Evolutionary conservation across 2,888 invertebrate species (phyloP).

Genomic region (Agonum fuliginosum): DNA sequence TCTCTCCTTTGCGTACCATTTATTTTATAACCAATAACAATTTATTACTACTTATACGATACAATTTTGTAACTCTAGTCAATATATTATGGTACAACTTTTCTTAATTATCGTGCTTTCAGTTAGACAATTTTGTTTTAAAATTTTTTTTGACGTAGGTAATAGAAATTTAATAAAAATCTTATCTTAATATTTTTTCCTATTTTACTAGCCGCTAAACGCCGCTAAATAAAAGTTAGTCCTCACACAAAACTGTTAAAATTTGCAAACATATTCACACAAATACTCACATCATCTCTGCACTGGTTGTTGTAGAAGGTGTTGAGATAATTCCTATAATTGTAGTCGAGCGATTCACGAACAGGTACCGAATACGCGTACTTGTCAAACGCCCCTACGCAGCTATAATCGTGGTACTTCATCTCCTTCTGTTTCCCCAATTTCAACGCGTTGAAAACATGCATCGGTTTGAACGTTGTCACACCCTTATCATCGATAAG

Average conservation of each 20-base stretch:
- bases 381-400: constrained; percentile 67
- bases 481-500: constrained; percentile 86
- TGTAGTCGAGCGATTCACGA: constrained; percentile 53
- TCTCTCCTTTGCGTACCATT: no score
- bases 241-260: not conserved
- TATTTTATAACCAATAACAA: no score
- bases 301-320: constrained; percentile 50
- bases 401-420: constrained; percentile 69
- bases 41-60: no score
- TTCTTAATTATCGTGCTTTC: no score
- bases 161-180: no score
- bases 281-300: constrained; percentile 53
- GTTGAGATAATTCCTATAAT: constrained; percentile 43
- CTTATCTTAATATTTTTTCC: no score
- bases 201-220: no score
- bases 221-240: no score
- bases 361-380: constrained; percentile 58
- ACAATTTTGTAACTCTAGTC: no score
- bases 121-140: no score
- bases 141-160: no score
- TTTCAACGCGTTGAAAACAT: constrained; percentile 83
- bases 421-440: constrained; percentile 77
- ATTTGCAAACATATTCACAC: not conserved
- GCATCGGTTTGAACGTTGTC: constrained; percentile 84
- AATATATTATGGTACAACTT: no score